Percentiles rank a stretch among this genome's conserved stretches.
These are phyloP conservation scores for human (Homo sapiens) DNA, from an alignment of 2,113 vertebrate genomes.

Conservation along the genomic window DNA sequence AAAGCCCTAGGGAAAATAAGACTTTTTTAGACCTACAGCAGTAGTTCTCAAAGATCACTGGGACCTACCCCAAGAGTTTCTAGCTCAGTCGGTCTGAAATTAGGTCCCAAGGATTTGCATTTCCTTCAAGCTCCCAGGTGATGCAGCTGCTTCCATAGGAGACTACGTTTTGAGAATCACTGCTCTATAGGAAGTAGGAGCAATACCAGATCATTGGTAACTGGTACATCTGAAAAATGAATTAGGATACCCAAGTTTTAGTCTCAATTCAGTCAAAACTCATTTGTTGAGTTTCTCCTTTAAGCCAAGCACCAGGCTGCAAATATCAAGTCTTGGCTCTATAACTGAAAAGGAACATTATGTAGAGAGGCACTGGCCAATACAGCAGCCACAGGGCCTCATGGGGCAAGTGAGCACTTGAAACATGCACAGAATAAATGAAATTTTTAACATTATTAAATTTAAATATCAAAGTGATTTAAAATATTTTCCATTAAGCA, in stretches of 20 bases:
- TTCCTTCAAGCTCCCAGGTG: background rate
- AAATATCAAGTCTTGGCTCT: background rate
- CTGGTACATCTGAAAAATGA: background rate
- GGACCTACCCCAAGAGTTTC: background rate
- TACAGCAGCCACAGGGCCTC: background rate
- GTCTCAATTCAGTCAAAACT: background rate
- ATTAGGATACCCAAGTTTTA: background rate
- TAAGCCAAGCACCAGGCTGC: background rate
- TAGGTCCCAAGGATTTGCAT: background rate
- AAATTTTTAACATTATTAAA: background rate
- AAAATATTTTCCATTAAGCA: background rate
- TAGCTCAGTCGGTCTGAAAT: background rate
- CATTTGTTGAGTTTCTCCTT: background rate
- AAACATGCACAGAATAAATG: background rate
- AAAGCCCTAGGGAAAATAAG: background rate
- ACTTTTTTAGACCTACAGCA: background rate
- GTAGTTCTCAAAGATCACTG: background rate
- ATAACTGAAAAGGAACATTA: background rate
- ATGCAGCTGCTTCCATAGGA: background rate
- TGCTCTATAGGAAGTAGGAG: background rate
- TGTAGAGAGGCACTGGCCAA: background rate
- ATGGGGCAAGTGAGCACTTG: background rate
- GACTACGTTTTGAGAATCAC: background rate
- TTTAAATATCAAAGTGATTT: background rate
- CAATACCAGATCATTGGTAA: background rate